A percentile compares a stretch with the other conserved stretches of the same genome.
Conservation (phyloP, 1,140 invertebrate species). For the Diprion similis region DNA sequence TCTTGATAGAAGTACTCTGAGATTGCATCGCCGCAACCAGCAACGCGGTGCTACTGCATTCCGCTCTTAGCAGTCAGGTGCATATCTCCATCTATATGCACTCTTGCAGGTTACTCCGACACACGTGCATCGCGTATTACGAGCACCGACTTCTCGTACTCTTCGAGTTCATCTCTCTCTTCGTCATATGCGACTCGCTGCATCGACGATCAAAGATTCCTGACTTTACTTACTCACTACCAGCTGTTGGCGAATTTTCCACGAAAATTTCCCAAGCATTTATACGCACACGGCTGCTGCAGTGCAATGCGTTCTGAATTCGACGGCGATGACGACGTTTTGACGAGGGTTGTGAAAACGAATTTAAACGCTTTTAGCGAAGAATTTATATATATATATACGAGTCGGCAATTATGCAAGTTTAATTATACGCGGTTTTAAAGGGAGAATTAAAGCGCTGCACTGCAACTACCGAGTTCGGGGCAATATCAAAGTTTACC, state of each 20-base stretch:
- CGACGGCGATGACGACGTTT: too few relatives aligned
- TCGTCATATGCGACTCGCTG: too few relatives aligned
- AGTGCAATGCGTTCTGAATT: too few relatives aligned
- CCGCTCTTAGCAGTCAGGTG: slow-evolving; percentile 3
- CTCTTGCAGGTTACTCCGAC: neutral
- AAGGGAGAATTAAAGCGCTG: neutral
- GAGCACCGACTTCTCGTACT: too few relatives aligned
- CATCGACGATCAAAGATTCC: neutral
- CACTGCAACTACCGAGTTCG: neutral
- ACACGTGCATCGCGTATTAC: too few relatives aligned
- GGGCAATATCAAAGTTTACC: neutral
- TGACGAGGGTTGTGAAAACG: too few relatives aligned
- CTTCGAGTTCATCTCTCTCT: too few relatives aligned
- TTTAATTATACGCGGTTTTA: neutral
- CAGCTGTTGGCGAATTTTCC: too few relatives aligned
- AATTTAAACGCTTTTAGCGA: too few relatives aligned
- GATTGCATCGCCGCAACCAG: neutral
- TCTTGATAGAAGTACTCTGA: slow-evolving; percentile 5
- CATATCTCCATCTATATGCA: slow-evolving; percentile 2
- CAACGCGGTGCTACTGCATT: slow-evolving; percentile 6
- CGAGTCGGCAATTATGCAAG: slow-evolving; percentile 2
- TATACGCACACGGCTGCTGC: too few relatives aligned
- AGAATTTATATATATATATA: neutral
- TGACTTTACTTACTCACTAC: too few relatives aligned
- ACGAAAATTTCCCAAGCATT: too few relatives aligned